Conservation (phyloP, 2,888 invertebrate genomes). For the Netelia inedita region DNA sequence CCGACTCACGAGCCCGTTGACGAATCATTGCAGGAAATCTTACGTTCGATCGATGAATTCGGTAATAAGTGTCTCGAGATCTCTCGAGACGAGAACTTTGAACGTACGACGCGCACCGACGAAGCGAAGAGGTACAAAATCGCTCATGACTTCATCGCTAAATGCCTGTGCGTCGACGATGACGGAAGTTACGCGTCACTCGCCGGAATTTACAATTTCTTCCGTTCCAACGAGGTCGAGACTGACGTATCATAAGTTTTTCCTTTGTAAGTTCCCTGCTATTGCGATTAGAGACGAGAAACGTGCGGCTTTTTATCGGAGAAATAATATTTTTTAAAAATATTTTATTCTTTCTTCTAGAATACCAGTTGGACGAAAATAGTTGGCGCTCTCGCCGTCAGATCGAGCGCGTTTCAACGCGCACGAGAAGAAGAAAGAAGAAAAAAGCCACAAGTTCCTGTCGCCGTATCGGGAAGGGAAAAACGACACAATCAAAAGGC, state of each 20-base stretch:
- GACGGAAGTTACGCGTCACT: constrained; percentile 54
- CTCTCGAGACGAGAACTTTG: constrained; percentile 18
- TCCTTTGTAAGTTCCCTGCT: background rate
- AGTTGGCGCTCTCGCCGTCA: too few relatives aligned
- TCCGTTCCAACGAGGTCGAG: constrained; percentile 11
- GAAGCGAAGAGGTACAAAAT: constrained; percentile 44
- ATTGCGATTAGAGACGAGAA: constrained; percentile 1
- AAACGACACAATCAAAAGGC: constrained; percentile 56
- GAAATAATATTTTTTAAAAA: background rate
- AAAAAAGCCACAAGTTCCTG: constrained; percentile 63
- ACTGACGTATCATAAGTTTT: constrained; percentile 16
- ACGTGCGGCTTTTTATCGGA: background rate
- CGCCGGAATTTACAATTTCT: constrained; percentile 43
- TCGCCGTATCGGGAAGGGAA: constrained; percentile 53
- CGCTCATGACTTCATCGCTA: constrained; percentile 63
- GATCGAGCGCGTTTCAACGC: too few relatives aligned
- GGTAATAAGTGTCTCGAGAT: constrained; percentile 65
- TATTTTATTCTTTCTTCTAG: background rate
- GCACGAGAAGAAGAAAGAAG: background rate
- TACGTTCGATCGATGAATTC: constrained; percentile 66
- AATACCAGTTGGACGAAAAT: background rate
- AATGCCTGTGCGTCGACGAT: constrained; percentile 47
- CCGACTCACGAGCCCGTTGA: constrained; percentile 21
- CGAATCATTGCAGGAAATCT: constrained; percentile 59
- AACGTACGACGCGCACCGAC: background rate